phyloP scores from a whole-genome alignment of 2,113 vertebrate genomes.

The Cyanoliseus patagonus region DNA sequence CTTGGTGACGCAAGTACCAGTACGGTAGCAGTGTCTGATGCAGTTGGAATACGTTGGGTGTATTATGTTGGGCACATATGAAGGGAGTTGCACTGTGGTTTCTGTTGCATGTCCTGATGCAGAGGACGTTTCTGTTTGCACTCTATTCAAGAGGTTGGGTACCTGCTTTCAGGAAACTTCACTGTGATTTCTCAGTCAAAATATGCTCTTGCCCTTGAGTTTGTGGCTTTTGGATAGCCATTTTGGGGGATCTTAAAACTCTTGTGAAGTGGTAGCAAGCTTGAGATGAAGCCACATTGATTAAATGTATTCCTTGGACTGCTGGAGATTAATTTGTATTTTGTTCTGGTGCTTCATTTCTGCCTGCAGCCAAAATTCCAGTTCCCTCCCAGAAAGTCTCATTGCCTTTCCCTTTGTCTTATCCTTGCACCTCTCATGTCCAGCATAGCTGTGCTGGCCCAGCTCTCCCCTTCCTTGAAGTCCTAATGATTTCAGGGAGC shows the following conservation, averaged over 20 bases:
- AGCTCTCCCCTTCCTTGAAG: neutral
- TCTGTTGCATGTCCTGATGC: neutral
- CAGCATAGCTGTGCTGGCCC: neutral
- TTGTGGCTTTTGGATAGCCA: neutral
- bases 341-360: neutral
- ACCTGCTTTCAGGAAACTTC: neutral
- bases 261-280: neutral
- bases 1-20: neutral
- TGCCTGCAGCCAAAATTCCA: neutral
- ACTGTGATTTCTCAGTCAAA: neutral
- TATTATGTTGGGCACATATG: neutral
- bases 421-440: accelerated
- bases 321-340: neutral
- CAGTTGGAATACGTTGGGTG: neutral
- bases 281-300: neutral
- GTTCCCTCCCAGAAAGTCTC: neutral
- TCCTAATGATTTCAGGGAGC: neutral
- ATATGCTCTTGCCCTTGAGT: neutral
- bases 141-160: neutral
- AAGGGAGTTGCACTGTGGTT: neutral
- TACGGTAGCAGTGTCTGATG: neutral
- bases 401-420: neutral
- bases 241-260: neutral
- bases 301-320: neutral
- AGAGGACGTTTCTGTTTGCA: neutral